Conservation (phyloP, 1,140 invertebrate species). For the Maconellicoccus hirsutus region DNA sequence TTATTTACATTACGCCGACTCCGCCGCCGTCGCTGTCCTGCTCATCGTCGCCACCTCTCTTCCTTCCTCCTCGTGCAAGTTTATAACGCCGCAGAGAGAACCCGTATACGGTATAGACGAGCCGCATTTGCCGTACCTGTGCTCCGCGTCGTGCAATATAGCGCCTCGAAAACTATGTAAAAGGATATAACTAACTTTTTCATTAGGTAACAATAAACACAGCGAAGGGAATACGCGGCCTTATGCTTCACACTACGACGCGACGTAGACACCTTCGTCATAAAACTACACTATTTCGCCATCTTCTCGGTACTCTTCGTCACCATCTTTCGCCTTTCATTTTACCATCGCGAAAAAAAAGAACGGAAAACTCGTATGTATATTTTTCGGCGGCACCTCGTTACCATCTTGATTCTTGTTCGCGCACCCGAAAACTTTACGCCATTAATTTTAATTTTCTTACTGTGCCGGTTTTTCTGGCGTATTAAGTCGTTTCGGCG, state of each 20-base stretch:
- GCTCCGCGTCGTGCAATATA: background rate
- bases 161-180: too few relatives aligned
- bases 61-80: too few relatives aligned
- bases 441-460: constrained; percentile 6
- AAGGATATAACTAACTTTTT: constrained; percentile 1
- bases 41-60: too few relatives aligned
- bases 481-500: background rate
- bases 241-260: too few relatives aligned
- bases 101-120: too few relatives aligned
- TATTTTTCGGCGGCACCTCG: background rate
- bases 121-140: too few relatives aligned
- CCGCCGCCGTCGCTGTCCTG: background rate
- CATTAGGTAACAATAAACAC: background rate
- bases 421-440: background rate
- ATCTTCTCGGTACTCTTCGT: too few relatives aligned
- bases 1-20: background rate
- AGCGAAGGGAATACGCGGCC: background rate
- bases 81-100: too few relatives aligned
- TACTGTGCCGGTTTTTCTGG: background rate
- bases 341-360: too few relatives aligned
- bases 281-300: too few relatives aligned
- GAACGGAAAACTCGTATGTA: too few relatives aligned
- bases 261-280: background rate
- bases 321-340: too few relatives aligned
- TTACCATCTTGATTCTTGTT: background rate